Conservation (phyloP, 2,797 vertebrate genomes). For the Notamacropus eugenii region DNA sequence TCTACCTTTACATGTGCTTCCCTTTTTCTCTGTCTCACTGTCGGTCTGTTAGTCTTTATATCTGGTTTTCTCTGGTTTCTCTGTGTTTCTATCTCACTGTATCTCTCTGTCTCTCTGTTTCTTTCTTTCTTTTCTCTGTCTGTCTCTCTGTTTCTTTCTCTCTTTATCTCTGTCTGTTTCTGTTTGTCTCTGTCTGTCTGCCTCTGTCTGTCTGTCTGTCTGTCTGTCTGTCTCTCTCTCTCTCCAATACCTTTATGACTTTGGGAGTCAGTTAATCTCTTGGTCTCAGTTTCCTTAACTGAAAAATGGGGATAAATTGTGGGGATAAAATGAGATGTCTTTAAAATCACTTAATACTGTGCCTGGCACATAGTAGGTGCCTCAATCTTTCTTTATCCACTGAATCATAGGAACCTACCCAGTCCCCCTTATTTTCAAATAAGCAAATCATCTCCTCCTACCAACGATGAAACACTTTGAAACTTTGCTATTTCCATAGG, state of each 20-base stretch:
- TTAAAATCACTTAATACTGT: not conserved
- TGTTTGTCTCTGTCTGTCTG: too few species aligned
- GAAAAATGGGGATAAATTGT: not conserved
- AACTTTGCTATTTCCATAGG: not conserved
- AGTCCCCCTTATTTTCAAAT: not conserved
- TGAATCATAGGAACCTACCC: not conserved
- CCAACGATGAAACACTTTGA: not conserved
- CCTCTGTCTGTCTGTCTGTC: not conserved
- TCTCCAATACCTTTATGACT: not conserved
- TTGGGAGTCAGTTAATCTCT: not conserved
- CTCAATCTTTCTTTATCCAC: not conserved
- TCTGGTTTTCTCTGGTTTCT: not conserved
- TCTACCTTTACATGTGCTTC: not conserved
- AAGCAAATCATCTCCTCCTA: not conserved
- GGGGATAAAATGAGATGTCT: not conserved
- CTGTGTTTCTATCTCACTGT: not conserved
- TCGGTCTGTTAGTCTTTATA: not conserved
- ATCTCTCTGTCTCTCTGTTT: not conserved
- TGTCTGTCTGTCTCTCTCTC: too few species aligned
- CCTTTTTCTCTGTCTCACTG: not conserved
- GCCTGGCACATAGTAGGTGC: not conserved
- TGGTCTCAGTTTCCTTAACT: not conserved
- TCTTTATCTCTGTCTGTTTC: not conserved
- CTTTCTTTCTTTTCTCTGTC: not conserved
- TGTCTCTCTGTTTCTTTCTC: rapidly evolving